Base-by-base conservation (phyloP, 2,113 vertebrate genomes). In the Mesembrinibis cayennensis region DNA sequence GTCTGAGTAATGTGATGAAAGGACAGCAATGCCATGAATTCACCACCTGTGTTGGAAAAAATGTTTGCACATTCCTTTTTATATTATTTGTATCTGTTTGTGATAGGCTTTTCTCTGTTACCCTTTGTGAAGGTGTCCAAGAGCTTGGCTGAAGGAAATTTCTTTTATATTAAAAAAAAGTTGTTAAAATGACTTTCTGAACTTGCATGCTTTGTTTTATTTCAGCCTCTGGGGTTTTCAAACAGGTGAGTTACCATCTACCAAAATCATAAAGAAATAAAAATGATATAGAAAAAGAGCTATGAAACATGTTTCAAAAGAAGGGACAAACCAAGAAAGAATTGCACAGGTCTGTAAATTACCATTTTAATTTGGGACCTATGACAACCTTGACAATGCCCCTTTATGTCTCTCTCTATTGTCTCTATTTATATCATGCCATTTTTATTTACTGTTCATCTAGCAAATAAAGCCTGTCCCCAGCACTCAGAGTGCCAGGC, bases 181-280 rank as follows among this genome's bases (percentile, higher is more conserved):
- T 81, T 96, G 87, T 90, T 82, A 91, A 94, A 97, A 91, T 90
- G 50, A 80, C 91, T 97, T 93, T 53, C 93, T 3, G 38, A 94
- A 95, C 95, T 95, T 96, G 94, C 89, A 95, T 95, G 82, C 79
- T 95, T 93, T 93, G 95, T 94, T 97, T 95, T 96, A 95, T 96
- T 96, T 96, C 84, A 91, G 89, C 93, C 94, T 90, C 94, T 83
- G 67, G 94, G 74, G 85, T 70, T 96, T 94, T 95, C 90, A 86
- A 97, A 94, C 85, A 96, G 85, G 92, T 94, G 90, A 96, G 79
- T 86, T 94, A 92, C 82, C 88, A 92, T 88, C 93, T 86, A 93
- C 85, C 65, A 90, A 96, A 90, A 97, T 70, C 87, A 94, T 85
- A 96, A 90, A 90, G 76, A 95, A 97, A 94, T 85, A 95, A 94